Evolutionary conservation across 2,113 vertebrate genomes (phyloP), one percentile per base, ranked within the genome.

Genomic region (Cariama cristata): DNA sequence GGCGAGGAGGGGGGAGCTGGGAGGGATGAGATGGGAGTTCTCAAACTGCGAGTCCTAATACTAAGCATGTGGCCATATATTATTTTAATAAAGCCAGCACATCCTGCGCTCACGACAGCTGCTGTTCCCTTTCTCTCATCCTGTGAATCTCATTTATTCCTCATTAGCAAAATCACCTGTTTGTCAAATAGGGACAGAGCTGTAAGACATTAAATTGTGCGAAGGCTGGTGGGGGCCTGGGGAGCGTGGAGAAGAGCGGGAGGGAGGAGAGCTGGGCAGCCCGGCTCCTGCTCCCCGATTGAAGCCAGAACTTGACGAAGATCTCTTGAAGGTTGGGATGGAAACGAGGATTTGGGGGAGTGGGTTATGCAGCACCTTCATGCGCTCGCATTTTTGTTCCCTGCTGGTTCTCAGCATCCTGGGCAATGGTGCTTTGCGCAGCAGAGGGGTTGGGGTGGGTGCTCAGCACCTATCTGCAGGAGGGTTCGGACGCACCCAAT

Each of bases 91-190:
- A 98, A 98, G 97, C 86, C 98, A 10, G 97, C 96, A 74, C 97
- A 97, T 97, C 97, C 81, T 79, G 96, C 90, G 3, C 98, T 98
- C 97, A 97, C 97, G 67, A 97, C 98, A 98, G 98, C 98, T 98
- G 98, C 98, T 80, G 86, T 97, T 86, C 97, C 92, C 97, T 91
- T 98, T 90, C 97, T 91, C 97, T 96, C 97, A 74, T 96, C 98
- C 97, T 93, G 96, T 79, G 95, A 97, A 96, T 97, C 98, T 98
- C 98, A 98, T 98, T 98, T 98, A 98, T 97, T 98, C 98, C 98
- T 98, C 98, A 97, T 98, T 98, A 98, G 97, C 97, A 94, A 97
- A 98, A 98, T 98, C 98, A 98, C 98, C 98, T 98, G 98, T 98
- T 98, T 98, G 98, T 98, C 98, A 98, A 98, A 98, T 97, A 98